Base-by-base conservation (phyloP, 2,113 vertebrate genomes). In the Paradisaea rubra region DNA sequence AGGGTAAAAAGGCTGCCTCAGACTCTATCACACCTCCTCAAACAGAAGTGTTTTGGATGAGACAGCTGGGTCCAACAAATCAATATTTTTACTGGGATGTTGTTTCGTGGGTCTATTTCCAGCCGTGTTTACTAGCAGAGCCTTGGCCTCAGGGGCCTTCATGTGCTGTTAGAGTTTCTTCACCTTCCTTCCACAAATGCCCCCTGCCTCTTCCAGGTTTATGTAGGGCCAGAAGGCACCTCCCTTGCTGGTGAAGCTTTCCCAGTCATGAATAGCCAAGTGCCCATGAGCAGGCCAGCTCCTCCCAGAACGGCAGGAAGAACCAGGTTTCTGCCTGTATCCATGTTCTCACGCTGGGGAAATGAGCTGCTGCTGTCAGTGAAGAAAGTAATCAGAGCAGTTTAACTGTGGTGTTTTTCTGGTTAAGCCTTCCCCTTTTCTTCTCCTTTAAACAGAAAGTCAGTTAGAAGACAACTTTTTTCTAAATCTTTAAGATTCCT, bases 201-300 rank as follows among this genome's bases (percentile, higher is more conserved):
- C 7, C 15, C 30, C 19, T 0, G 0, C 41, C 24, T 6, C 11
- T 81, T n/a, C 28, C 5, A 11, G 47, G 61, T 5, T 69, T 8
- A n/a, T 28, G 10, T 20, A 56, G 27, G 81, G 22, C 42, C 54
- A 63, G 76, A 73, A 61, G 52, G 56, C 11, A 39, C 15, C n/a
- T 65, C 50, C 52, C 39, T 47, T 65, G 41, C 60, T 79, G 52
- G 21, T 63, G 35, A 61, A 66, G n/a, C 39, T 73, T 57, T 69
- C 57, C 19, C 13, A 39, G 1, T 21, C 1, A 1, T 17, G 24
- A 71, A 50, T 1, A 70, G 56, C 56, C 22, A 53, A 64, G 47
- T 15, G 73, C 35, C 53, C 27, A 20, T 2, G 10, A 92, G 42
- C 83, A 88, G 15, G 39, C 3, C 78, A 91, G 2, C 56, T 87